A percentile compares a stretch with the other conserved stretches of the same genome.
Conservation (phyloP, 2,113 vertebrate species). For the Vireo altiloquus region DNA sequence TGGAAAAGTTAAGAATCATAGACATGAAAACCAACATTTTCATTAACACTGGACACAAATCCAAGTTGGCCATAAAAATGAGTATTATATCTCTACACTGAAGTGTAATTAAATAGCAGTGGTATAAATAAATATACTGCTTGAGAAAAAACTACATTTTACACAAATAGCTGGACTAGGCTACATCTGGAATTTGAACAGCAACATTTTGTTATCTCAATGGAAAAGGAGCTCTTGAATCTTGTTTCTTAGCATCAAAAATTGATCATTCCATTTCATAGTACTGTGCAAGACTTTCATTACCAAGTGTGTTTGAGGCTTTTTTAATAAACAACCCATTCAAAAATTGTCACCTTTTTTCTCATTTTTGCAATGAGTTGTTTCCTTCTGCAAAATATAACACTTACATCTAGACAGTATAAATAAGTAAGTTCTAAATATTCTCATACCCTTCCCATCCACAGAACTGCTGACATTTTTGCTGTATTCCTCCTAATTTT, state of each 20-base stretch:
- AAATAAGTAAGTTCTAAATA: not conserved
- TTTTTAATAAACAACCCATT: not conserved
- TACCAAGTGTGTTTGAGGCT: not conserved
- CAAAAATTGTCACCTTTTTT: not conserved
- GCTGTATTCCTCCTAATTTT: slow-evolving; percentile 88
- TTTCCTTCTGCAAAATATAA: not conserved
- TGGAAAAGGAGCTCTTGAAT: not conserved
- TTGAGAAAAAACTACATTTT: not conserved
- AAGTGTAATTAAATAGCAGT: not conserved
- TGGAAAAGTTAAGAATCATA: not conserved
- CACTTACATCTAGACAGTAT: not conserved
- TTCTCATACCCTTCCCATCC: slow-evolving; percentile 90
- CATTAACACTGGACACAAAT: not conserved
- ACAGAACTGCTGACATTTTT: slow-evolving; percentile 91
- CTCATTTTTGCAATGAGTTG: not conserved
- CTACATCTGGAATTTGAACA: not conserved
- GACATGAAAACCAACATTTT: not conserved
- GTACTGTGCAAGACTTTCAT: not conserved
- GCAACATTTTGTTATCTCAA: not conserved
- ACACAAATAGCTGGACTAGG: not conserved
- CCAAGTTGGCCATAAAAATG: not conserved
- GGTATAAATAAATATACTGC: not conserved
- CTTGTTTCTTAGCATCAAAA: not conserved
- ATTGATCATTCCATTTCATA: not conserved
- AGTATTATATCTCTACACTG: not conserved